These are phyloP conservation scores for Phyllostomus discolor DNA, from an alignment of 2,113 vertebrate genomes.

Conservation along the genomic window DNA sequence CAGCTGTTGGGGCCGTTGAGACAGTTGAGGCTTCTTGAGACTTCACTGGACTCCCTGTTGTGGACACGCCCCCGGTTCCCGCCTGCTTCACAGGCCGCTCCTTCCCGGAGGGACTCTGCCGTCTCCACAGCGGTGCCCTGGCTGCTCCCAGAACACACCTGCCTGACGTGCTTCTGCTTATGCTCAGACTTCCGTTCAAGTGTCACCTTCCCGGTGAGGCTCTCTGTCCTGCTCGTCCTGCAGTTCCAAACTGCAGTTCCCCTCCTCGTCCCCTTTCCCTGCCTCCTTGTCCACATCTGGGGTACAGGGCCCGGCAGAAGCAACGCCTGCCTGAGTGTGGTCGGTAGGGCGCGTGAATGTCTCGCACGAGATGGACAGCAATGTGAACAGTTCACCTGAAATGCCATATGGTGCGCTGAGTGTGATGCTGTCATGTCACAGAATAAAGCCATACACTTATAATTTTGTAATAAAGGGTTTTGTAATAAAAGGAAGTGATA, in stretches of 20 bases:
- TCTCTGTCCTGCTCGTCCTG: neutral
- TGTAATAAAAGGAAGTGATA: too few species aligned
- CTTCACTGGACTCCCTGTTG: neutral
- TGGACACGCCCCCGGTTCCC: too few species aligned
- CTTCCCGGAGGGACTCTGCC: neutral
- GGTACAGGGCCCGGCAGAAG: too few species aligned
- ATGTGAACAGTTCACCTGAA: too few species aligned
- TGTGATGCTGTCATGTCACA: too few species aligned
- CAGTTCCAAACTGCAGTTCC: neutral
- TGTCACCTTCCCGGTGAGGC: neutral
- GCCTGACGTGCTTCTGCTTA: neutral
- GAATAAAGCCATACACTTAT: too few species aligned
- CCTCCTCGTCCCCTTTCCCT: too few species aligned
- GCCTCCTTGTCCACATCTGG: neutral
- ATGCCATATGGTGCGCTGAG: too few species aligned
- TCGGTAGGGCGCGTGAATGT: too few species aligned
- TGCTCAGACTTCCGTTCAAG: neutral
- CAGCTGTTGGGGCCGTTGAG: neutral
- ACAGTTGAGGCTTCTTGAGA: rapidly evolving
- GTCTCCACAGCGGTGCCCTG: neutral
- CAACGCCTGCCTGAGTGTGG: too few species aligned
- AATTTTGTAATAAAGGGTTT: too few species aligned
- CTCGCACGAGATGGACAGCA: too few species aligned
- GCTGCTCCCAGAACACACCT: neutral
- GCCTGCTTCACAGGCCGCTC: neutral